A percentile compares a stretch with the other conserved stretches of the same genome.
These are phyloP conservation scores for Origma solitaria DNA, from an alignment of 2,113 vertebrate species.

Conservation along the genomic window DNA sequence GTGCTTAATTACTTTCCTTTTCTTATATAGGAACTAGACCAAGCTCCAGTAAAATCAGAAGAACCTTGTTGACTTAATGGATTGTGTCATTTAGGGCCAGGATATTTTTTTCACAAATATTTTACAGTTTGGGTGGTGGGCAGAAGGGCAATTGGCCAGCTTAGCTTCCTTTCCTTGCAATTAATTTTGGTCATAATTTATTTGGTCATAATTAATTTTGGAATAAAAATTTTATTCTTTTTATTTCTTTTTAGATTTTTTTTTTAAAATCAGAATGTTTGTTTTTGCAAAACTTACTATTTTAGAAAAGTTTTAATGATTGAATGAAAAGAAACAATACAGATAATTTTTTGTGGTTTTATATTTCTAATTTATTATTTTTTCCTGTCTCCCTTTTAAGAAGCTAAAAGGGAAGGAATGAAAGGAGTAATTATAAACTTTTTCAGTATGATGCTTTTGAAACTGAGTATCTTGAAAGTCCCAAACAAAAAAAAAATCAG, in stretches of 20 bases:
- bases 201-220: neutral
- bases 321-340: neutral
- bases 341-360: neutral
- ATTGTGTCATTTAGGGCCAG: neutral
- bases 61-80: neutral
- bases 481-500: neutral
- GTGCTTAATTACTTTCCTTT: neutral
- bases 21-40: neutral
- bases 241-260: neutral
- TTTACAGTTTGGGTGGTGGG: neutral
- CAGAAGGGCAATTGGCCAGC: neutral
- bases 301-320: neutral
- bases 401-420: neutral
- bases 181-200: neutral
- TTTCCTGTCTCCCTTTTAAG: neutral
- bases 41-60: neutral
- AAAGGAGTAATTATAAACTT: neutral
- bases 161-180: neutral
- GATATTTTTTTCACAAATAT: neutral
- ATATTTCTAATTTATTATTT: neutral
- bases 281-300: neutral
- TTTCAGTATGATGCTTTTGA: neutral
- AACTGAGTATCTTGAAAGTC: neutral
- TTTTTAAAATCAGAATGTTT: neutral
- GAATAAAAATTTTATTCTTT: neutral